Base-by-base conservation (phyloP, 2,797 vertebrate species). In the Anisognathus igniventris region DNA sequence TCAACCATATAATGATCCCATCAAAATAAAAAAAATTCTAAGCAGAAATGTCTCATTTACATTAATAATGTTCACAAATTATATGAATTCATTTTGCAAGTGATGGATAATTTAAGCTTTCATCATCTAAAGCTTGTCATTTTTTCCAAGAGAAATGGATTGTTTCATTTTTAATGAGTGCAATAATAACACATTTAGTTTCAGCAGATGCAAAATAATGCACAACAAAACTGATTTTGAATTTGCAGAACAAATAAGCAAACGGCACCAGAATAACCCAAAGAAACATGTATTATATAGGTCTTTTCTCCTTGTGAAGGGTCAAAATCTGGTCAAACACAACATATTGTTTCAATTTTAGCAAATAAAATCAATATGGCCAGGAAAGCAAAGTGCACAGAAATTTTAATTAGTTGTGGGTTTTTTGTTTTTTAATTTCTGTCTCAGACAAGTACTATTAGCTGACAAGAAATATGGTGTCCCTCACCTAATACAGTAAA, bases 101-200 rank as follows among this genome's bases (percentile, higher is more conserved):
- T 98, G 98, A 98, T 98, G 98, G 98, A 98, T 99, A 99, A 99
- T 99, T 99, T 99, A 99, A 98, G 98, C 98, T 98, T 98, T 99
- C 99, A 98, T 99, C 98, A 98, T 98, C 98, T 98, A 98, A 98
- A 98, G 98, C 98, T 98, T 98, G 98, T 98, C 98, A 98, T 98
- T 99, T 98, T 97, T 98, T 96, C 97, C 97, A 96, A 98, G 98
- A 98, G 98, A 99, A 98, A 98, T 98, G 98, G 98, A 98, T 98
- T 99, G 98, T 98, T 99, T 98, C 98, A 98, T 99, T 99, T 98
- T 99, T 99, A 99, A 99, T 99, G 98, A 99, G 98, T 98, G 98
- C 98, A 98, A 98, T 98, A 98, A 98, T 98, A 98, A 98, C 97
- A 97, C 98, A 98, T 98, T 98, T 98, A 98, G 97, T 98, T 98